These are phyloP conservation scores for Ictidomys tridecemlineatus DNA, from an alignment of 2,113 vertebrate species.

Conservation along the genomic window DNA sequence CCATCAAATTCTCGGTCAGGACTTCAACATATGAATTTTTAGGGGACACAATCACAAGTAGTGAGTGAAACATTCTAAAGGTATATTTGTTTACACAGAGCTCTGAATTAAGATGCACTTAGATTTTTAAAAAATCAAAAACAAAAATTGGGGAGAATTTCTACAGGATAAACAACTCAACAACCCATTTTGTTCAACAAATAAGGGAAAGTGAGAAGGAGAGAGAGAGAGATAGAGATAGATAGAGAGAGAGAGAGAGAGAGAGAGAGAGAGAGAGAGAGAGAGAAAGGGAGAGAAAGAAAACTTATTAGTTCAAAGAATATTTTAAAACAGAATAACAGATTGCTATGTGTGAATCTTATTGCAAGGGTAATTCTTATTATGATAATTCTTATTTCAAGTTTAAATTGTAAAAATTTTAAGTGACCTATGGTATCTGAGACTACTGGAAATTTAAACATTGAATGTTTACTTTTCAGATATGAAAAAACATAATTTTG, in stretches of 20 bases:
- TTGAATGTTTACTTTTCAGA: neutral
- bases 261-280: neutral
- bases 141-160: neutral
- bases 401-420: conserved; percentile 8
- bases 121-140: neutral
- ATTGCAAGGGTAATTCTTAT: neutral
- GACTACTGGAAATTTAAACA: neutral
- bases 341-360: neutral
- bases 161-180: neutral
- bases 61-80: neutral
- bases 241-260: neutral
- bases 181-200: neutral
- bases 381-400: neutral
- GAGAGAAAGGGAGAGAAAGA: neutral
- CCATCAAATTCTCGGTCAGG: neutral
- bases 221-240: too few relatives aligned
- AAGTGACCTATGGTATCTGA: neutral
- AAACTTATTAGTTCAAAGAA: neutral
- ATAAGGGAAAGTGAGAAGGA: neutral
- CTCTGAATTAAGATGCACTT: neutral
- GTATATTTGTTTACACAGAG: neutral
- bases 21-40: neutral
- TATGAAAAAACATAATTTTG: neutral
- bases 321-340: neutral
- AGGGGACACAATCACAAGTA: neutral